Evolutionary conservation across 1,140 invertebrate genomes (phyloP).

Genomic region (Halyomorpha halys): DNA sequence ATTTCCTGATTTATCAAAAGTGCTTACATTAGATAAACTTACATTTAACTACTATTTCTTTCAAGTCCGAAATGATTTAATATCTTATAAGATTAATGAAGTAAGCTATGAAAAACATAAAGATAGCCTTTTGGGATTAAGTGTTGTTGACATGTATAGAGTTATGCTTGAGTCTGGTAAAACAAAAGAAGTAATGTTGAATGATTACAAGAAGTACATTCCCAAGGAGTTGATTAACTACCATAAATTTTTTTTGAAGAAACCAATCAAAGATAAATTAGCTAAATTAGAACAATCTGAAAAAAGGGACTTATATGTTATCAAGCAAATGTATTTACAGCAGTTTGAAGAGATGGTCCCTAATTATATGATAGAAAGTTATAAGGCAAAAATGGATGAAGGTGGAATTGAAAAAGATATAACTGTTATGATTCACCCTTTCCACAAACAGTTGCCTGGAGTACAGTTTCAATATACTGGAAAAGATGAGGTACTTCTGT

Average conservation of each 20-base stretch:
- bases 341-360: conserved; percentile 65
- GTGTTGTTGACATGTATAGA: conserved; percentile 74
- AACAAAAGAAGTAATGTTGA: conserved; percentile 51
- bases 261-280: conserved; percentile 58
- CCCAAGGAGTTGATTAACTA: conserved; percentile 62
- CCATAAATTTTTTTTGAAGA: conserved; percentile 62
- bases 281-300: conserved; percentile 45
- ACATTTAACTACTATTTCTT: conserved; percentile 77
- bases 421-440: conserved; percentile 56
- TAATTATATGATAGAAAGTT: conserved; percentile 69
- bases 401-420: conserved; percentile 47
- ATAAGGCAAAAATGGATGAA: conserved; percentile 53
- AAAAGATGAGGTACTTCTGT: conserved; percentile 46
- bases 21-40: conserved; percentile 55
- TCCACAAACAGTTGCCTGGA: conserved; percentile 51
- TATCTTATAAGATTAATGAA: conserved; percentile 64
- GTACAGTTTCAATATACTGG: conserved; percentile 48
- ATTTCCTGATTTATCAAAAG: conserved; percentile 46
- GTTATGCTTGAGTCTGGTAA: conserved; percentile 61
- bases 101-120: conserved; percentile 63
- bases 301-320: conserved; percentile 40
- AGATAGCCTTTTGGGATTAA: conserved; percentile 63
- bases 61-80: conserved; percentile 68
- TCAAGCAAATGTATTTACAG: conserved; percentile 61
- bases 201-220: conserved; percentile 66